These are phyloP conservation scores for Stramonita haemastoma DNA, from an alignment of 2,888 invertebrate species.

Conservation along the genomic window DNA sequence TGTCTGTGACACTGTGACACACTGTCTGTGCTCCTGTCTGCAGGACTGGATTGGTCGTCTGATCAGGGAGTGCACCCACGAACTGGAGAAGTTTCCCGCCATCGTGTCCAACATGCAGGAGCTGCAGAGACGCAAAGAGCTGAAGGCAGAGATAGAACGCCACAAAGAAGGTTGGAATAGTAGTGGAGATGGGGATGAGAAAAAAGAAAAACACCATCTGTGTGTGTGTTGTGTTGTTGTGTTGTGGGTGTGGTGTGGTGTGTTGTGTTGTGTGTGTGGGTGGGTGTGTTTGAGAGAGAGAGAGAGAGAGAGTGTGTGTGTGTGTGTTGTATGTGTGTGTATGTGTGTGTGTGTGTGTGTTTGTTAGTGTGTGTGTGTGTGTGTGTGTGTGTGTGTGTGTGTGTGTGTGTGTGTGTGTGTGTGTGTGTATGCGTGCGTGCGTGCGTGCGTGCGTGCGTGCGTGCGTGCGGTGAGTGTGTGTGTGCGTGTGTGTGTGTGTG, in stretches of 20 bases:
- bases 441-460: not conserved
- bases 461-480: no score
- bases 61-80: slow-evolving; percentile 67
- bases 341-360: not conserved
- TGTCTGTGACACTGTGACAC: not conserved
- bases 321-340: not conserved
- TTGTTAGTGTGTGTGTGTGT: not conserved
- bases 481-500: no score
- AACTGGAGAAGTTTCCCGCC: slow-evolving; percentile 66
- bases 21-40: not conserved
- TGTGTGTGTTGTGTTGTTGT: no score
- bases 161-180: slow-evolving; percentile 63
- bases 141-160: slow-evolving; percentile 66
- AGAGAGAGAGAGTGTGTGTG: no score
- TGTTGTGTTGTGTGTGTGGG: no score
- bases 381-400: slow-evolving; percentile 17
- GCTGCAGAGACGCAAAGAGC: slow-evolving; percentile 62
- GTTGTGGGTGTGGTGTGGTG: no score
- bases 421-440: no score
- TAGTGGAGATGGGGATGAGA: not conserved
- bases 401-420: not conserved
- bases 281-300: no score
- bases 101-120: slow-evolving; percentile 63
- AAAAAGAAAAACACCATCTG: not conserved
- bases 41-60: slow-evolving; percentile 69